Percentiles rank a stretch among this genome's conserved stretches.
Evolutionary conservation across 2,113 vertebrate species (phyloP).

Genomic region (Speoplatyrhinus poulsoni): DNA sequence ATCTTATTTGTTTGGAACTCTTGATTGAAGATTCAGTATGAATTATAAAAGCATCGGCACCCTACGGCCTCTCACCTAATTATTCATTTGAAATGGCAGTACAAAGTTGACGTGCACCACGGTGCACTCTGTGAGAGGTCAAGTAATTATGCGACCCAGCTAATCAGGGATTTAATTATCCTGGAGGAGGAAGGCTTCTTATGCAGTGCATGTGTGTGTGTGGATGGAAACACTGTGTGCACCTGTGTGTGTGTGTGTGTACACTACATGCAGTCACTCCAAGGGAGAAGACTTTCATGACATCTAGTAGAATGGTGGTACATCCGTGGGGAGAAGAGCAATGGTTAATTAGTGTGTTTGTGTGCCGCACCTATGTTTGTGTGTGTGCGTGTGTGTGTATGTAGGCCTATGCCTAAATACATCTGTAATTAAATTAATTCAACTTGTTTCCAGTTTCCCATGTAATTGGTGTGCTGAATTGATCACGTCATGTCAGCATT

Average conservation of each 20-base stretch:
- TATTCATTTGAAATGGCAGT: conserved; percentile 18
- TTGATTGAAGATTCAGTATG: neutral
- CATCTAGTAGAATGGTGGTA: conserved; percentile 5
- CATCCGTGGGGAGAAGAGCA: conserved; percentile 36
- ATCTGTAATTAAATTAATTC: conserved; percentile 39
- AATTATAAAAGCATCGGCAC: neutral
- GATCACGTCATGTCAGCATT: conserved; percentile 1
- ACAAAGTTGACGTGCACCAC: conserved; percentile 29
- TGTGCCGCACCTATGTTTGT: neutral
- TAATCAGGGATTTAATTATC: conserved; percentile 55
- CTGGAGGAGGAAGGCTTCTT: conserved; percentile 25
- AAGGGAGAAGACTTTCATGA: conserved; percentile 13
- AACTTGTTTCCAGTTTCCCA: conserved; percentile 38
- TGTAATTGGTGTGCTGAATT: conserved; percentile 32
- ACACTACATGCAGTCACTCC: conserved; percentile 35
- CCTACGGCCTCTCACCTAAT: conserved; percentile 14
- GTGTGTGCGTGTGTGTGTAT: conserved; percentile 2
- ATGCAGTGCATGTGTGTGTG: conserved; percentile 9
- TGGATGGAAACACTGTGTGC: conserved; percentile 39
- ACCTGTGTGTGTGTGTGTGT: no score
- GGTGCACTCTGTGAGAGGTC: conserved; percentile 18
- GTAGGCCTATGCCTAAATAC: neutral
- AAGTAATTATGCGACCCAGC: conserved; percentile 50
- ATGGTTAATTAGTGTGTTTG: conserved; percentile 33
- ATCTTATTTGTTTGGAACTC: neutral